Percentiles rank a stretch among this genome's conserved stretches.
These are phyloP conservation scores for Drosophila algonquin DNA, from an alignment of 2,888 invertebrate genomes.

Conservation along the genomic window DNA sequence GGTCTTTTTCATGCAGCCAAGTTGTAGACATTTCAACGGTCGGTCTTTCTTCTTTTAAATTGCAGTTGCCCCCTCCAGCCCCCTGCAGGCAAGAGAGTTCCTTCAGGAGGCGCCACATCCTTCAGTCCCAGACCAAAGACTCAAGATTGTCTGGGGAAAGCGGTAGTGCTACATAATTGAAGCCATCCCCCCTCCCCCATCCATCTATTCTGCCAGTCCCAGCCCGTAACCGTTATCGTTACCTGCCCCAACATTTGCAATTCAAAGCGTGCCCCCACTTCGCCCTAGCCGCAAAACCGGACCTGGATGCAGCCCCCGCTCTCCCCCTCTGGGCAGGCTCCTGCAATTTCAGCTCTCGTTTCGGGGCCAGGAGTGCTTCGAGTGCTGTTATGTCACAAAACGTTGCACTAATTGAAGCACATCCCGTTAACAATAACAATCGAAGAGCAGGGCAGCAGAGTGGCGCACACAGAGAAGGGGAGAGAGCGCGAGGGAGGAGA, in stretches of 20 bases:
- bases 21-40: constrained; percentile 29
- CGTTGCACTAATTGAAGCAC: constrained; percentile 74
- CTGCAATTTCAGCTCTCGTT: constrained; percentile 50
- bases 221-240: constrained; percentile 11
- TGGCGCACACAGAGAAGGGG: background rate
- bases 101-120: constrained; percentile 16
- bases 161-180: constrained; percentile 38
- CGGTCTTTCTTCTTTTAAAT: constrained; percentile 6
- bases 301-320: background rate
- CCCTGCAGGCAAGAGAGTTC: background rate
- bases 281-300: background rate
- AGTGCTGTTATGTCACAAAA: constrained; percentile 45
- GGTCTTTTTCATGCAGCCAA: background rate
- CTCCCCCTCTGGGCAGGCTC: background rate
- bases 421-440: constrained; percentile 28
- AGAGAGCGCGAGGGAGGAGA: background rate
- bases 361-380: constrained; percentile 40
- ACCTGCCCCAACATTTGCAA: constrained; percentile 62
- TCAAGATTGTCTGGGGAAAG: constrained; percentile 11
- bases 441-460: constrained; percentile 13
- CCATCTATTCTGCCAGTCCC: constrained; percentile 11
- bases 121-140: too few relatives aligned
- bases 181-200: constrained; percentile 30
- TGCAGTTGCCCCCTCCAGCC: background rate
- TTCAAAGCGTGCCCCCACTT: constrained; percentile 57